Conservation (phyloP, 2,888 invertebrate species). For the Melitaea athalia region DNA sequence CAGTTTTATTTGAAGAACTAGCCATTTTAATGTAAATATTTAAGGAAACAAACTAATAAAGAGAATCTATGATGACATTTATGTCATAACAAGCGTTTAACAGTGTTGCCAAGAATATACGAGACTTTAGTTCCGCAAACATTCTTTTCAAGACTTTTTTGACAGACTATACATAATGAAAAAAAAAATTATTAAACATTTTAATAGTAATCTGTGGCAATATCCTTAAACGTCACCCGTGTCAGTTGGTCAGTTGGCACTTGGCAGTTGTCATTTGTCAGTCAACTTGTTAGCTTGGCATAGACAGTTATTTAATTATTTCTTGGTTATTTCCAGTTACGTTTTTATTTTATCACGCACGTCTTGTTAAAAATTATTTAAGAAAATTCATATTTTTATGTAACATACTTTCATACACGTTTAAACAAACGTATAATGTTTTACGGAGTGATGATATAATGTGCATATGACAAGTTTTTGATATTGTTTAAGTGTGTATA, state of each 20-base stretch:
- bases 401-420: neutral
- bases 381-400: neutral
- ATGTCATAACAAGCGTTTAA: no score
- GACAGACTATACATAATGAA: no score
- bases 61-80: no score
- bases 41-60: no score
- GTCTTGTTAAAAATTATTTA: conserved; percentile 1
- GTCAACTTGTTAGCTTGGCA: neutral
- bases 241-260: no score
- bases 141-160: no score
- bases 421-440: conserved; percentile 6
- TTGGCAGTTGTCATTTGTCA: conserved; percentile 3
- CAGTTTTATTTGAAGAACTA: no score
- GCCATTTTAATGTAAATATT: no score
- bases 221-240: neutral
- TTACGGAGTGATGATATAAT: conserved; percentile 21
- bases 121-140: no score
- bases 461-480: conserved; percentile 15
- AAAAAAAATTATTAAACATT: no score
- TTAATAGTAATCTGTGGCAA: neutral
- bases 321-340: conserved; percentile 4
- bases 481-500: conserved; percentile 14
- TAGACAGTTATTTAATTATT: neutral
- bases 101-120: no score
- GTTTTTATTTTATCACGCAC: neutral